phyloP scores from a whole-genome alignment of 2,888 invertebrate genomes.

The Sphaerophoria taeniata region DNA sequence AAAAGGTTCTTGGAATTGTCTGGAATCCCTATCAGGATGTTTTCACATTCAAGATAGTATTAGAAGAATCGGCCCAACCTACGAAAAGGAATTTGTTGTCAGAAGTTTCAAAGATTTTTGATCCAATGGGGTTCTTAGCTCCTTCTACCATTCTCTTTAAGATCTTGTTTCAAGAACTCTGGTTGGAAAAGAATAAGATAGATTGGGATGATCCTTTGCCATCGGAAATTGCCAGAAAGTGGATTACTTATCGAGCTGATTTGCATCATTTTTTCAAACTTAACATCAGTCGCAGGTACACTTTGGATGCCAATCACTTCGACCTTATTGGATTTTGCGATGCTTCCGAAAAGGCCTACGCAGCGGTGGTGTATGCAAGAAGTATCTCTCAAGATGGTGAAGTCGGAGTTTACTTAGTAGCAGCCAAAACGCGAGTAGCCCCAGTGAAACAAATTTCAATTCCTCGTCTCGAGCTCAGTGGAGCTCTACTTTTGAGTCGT shows the following conservation, averaged over 20 bases:
- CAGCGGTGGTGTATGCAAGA: not conserved
- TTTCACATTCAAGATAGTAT: not conserved
- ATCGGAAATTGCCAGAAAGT: not conserved
- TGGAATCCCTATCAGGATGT: constrained; percentile 2
- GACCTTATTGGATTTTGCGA: constrained; percentile 26
- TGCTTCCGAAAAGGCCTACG: not conserved
- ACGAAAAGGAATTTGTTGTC: not conserved
- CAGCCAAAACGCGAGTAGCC: constrained; percentile 9
- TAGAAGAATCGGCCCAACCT: not conserved
- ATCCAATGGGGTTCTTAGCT: constrained; percentile 19
- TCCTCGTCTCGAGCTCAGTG: constrained; percentile 18
- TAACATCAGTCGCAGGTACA: constrained; percentile 13
- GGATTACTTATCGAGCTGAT: not conserved
- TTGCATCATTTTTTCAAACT: not conserved
- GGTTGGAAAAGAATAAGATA: not conserved
- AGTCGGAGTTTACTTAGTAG: not conserved
- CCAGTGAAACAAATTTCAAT: constrained; percentile 16
- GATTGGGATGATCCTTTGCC: constrained; percentile 9
- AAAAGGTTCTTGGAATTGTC: constrained; percentile 12
- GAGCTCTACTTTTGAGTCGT: constrained; percentile 13
- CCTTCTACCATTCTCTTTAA: constrained; percentile 19
- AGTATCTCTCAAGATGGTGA: not conserved
- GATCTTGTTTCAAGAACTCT: not conserved
- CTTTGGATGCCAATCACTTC: not conserved
- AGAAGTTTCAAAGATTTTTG: constrained; percentile 2